Conservation (phyloP, 2,797 vertebrate genomes). For the Merluccius polli region DNA sequence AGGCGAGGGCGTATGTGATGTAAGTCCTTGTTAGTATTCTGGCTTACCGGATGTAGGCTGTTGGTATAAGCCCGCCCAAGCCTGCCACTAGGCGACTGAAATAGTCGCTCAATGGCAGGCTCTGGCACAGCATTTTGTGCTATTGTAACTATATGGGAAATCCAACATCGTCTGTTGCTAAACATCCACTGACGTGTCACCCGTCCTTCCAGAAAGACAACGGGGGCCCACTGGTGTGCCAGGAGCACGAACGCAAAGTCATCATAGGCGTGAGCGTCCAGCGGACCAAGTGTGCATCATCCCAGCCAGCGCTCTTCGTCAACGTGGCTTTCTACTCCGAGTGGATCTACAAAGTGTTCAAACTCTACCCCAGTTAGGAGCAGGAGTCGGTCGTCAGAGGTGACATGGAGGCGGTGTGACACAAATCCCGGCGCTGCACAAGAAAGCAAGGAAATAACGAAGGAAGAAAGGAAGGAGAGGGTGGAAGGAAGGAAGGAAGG, state of each 20-base stretch:
- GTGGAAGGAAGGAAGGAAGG: background rate
- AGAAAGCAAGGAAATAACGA: background rate
- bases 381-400: conserved; percentile 31
- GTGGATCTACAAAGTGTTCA: conserved; percentile 95
- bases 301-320: conserved; percentile 89
- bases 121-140: too few relatives aligned
- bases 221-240: conserved; percentile 91
- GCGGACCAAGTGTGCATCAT: conserved; percentile 87
- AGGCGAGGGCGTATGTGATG: conserved; percentile 91
- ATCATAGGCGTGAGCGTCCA: conserved; percentile 92
- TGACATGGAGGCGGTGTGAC: conserved; percentile 31
- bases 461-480: background rate
- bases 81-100: too few relatives aligned
- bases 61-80: too few relatives aligned
- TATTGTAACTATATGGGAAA: background rate
- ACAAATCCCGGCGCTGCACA: conserved; percentile 13
- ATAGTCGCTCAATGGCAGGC: too few relatives aligned
- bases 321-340: conserved; percentile 92
- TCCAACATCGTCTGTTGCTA: background rate
- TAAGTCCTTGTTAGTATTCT: conserved; percentile 56
- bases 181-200: background rate
- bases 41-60: too few relatives aligned
- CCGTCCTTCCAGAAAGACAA: conserved; percentile 82
- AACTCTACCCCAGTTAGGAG: conserved; percentile 68
- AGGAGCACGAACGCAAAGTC: conserved; percentile 87